Conservation (phyloP, 2,113 vertebrate species). For the Polypterus senegalus region DNA sequence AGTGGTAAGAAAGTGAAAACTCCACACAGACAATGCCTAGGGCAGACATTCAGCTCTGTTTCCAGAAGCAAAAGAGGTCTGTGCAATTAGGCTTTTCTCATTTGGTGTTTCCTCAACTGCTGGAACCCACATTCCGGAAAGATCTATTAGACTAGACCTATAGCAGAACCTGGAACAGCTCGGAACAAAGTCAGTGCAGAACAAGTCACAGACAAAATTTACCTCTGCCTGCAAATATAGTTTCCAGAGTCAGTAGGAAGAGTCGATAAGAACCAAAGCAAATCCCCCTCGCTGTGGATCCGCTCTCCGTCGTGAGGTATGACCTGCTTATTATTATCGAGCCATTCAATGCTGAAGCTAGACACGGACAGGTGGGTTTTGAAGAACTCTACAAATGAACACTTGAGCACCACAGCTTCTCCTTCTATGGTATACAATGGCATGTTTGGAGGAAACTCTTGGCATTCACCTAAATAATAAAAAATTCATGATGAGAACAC, state of each 20-base stretch:
- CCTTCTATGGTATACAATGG: slow-evolving; percentile 40
- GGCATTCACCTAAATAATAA: slow-evolving; percentile 32
- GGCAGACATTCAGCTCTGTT: too few species aligned
- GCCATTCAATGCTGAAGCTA: slow-evolving; percentile 15
- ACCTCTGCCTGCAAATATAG: slow-evolving; percentile 67
- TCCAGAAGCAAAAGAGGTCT: too few species aligned
- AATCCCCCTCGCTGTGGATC: slow-evolving; percentile 28
- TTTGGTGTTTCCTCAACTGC: too few species aligned
- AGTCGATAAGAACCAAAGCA: slow-evolving; percentile 70
- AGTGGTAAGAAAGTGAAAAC: too few species aligned
- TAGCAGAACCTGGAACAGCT: too few species aligned
- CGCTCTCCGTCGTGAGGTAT: slow-evolving; percentile 27
- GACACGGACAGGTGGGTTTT: slow-evolving; percentile 16
- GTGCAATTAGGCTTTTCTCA: too few species aligned
- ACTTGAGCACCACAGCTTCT: slow-evolving; percentile 63
- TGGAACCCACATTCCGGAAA: too few species aligned
- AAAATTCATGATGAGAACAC: not conserved
- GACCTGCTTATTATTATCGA: slow-evolving; percentile 14
- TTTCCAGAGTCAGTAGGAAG: slow-evolving; percentile 55
- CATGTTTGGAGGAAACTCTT: slow-evolving; percentile 26
- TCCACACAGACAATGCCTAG: too few species aligned
- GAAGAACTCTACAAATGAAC: slow-evolving; percentile 34
- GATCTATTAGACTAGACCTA: too few species aligned
- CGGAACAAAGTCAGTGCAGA: too few species aligned
- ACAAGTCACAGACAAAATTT: not conserved